These are phyloP conservation scores for Pantala flavescens DNA, from an alignment of 1,140 invertebrate genomes.

Conservation along the genomic window DNA sequence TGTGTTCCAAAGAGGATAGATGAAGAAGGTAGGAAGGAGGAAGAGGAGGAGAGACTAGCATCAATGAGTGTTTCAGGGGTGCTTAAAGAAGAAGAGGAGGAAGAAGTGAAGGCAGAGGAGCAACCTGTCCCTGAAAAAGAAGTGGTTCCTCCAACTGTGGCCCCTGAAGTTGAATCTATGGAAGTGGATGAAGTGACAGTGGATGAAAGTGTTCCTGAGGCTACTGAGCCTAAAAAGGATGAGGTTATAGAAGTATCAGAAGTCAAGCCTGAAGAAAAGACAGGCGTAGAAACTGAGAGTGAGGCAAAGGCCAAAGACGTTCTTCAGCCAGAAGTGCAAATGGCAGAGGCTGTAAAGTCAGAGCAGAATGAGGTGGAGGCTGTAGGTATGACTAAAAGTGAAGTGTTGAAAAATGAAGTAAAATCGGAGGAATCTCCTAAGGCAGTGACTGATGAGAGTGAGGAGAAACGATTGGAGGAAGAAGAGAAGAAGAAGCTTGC, in stretches of 20 bases:
- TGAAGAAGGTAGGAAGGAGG: conserved; percentile 27
- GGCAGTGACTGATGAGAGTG: conserved; percentile 28
- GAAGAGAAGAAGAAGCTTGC: conserved; percentile 16
- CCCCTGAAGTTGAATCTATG: not conserved
- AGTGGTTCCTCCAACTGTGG: not conserved
- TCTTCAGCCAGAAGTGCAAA: not conserved
- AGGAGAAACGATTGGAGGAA: conserved; percentile 29
- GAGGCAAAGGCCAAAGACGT: not conserved
- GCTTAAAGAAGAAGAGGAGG: conserved; percentile 28
- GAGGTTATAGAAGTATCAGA: not conserved
- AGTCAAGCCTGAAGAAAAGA: not conserved
- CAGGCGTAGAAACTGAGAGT: not conserved
- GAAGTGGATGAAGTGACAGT: not conserved
- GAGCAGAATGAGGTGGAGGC: not conserved
- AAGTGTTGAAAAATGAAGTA: not conserved
- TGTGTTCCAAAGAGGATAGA: conserved; percentile 27
- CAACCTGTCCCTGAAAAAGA: not conserved
- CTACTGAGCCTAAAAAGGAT: not conserved
- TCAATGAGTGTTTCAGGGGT: conserved; percentile 26
- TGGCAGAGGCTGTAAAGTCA: not conserved
- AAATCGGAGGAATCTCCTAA: not conserved
- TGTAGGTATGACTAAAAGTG: not conserved
- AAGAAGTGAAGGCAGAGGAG: conserved; percentile 20
- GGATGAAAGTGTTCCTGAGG: not conserved
- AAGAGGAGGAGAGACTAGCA: conserved; percentile 11